Conservation (phyloP, 2,113 vertebrate genomes). For the Numida meleagris region DNA sequence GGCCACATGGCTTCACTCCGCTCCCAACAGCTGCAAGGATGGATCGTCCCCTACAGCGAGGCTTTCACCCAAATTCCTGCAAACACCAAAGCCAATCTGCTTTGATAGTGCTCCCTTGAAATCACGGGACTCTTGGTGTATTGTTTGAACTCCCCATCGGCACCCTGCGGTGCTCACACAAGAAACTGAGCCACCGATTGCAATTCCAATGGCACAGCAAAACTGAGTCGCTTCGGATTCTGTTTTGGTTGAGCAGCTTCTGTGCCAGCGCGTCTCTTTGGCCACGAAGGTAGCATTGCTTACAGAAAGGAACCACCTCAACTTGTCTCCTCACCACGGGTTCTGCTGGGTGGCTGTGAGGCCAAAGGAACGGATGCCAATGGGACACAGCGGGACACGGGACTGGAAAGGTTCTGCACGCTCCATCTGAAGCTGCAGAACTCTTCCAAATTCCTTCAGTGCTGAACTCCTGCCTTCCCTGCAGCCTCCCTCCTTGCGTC, state of each 20-base stretch:
- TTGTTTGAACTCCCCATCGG: fast-evolving
- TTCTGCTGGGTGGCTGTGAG: fast-evolving
- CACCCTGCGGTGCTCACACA: fast-evolving
- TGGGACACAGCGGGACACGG: background rate
- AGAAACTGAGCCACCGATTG: background rate
- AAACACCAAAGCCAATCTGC: background rate
- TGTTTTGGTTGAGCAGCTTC: background rate
- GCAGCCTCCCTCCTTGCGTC: background rate
- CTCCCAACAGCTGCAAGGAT: background rate
- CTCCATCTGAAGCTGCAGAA: background rate
- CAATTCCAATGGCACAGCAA: background rate
- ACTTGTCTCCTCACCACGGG: fast-evolving
- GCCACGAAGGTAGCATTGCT: background rate
- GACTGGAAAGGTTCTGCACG: background rate
- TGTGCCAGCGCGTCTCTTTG: background rate
- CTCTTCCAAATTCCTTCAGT: background rate
- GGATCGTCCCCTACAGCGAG: background rate
- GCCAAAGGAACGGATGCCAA: fast-evolving
- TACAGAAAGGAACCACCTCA: background rate
- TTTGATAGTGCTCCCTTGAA: background rate
- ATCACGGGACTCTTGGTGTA: fast-evolving
- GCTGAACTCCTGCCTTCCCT: background rate
- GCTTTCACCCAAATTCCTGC: background rate
- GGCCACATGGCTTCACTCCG: fast-evolving
- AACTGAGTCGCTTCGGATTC: fast-evolving